Evolutionary conservation across 2,888 invertebrate genomes (phyloP), one percentile per base, ranked within the genome.

Genomic region (Chymomyza fuscimana): DNA sequence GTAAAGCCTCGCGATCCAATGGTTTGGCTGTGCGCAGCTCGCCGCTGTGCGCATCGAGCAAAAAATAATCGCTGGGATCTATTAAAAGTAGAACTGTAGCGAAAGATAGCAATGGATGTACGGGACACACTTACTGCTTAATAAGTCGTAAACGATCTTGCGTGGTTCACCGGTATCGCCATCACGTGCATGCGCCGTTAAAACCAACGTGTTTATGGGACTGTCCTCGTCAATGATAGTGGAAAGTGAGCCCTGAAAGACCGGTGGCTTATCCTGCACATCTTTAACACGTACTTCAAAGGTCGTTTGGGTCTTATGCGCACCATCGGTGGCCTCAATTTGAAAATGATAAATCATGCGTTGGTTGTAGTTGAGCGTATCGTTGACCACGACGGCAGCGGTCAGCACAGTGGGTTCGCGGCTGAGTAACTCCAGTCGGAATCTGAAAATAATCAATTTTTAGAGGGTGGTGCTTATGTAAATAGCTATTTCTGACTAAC

Each of bases 1-100:
- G 94, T 36, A 97, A 92, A 0, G 96, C 95, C 92, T 97, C 97
- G 80, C 96, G 94, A 90, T 98, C 97, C 70, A 98, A 91, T 0
- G 96, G 96, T 83, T 96, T 95, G 0, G 96, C 97, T 0, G 97
- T 97, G 82, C 94, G 93, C 61, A 98, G 90, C 89, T 96, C 96
- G 1, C 98, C 98, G 1, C 95, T 95, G 22, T 93, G 93, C 58
- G 95, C 93, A 91, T 98, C 96, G 86, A 98, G 91, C 16, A 95
- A 92, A 90, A 98, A 98, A 89, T 96, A 97, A 88, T 97, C 96
- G 92, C 96, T 93, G 0, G 97, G 97, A 93, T 97, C 97, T 97
- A 25, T 15, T 9, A 60, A 46, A 29, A 29, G 4, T n/a, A 7
- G 0, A 40, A n/a, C 2, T 46, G 29, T 12, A 50, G 36, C 22